Percentiles rank a stretch among this genome's conserved stretches.
These are phyloP conservation scores for Tupaia chinensis DNA, from an alignment of 2,113 vertebrate genomes.

Conservation along the genomic window DNA sequence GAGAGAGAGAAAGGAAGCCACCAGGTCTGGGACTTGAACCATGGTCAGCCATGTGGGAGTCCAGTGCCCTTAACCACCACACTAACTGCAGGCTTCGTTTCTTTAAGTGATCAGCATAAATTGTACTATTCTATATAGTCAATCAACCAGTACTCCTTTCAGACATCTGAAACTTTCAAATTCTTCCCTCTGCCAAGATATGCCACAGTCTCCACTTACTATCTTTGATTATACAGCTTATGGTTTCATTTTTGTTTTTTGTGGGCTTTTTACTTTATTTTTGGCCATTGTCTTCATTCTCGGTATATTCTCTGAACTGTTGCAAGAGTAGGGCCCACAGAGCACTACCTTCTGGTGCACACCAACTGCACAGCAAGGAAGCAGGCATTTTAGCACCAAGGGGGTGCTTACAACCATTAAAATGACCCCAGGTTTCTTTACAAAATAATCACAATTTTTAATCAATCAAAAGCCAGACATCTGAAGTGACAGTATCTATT, in stretches of 20 bases:
- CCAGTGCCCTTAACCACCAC: too few species aligned
- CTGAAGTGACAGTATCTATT: not conserved
- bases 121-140: not conserved
- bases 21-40: too few species aligned
- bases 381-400: accelerated
- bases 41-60: too few species aligned
- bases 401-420: not conserved
- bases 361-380: accelerated
- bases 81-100: not conserved
- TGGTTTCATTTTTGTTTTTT: too few species aligned
- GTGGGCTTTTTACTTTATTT: too few species aligned
- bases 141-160: not conserved
- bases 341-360: accelerated
- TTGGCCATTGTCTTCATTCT: too few species aligned
- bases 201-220: accelerated
- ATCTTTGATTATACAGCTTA: accelerated
- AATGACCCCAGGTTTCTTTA: not conserved
- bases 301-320: accelerated
- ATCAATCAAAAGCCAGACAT: not conserved
- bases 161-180: not conserved
- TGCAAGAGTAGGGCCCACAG: not conserved
- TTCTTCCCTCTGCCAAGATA: not conserved
- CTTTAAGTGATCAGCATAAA: not conserved
- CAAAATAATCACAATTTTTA: not conserved
- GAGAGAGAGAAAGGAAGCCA: too few species aligned